These are phyloP conservation scores for Ormyrus labotus DNA, from an alignment of 2,888 invertebrate genomes.

Conservation along the genomic window DNA sequence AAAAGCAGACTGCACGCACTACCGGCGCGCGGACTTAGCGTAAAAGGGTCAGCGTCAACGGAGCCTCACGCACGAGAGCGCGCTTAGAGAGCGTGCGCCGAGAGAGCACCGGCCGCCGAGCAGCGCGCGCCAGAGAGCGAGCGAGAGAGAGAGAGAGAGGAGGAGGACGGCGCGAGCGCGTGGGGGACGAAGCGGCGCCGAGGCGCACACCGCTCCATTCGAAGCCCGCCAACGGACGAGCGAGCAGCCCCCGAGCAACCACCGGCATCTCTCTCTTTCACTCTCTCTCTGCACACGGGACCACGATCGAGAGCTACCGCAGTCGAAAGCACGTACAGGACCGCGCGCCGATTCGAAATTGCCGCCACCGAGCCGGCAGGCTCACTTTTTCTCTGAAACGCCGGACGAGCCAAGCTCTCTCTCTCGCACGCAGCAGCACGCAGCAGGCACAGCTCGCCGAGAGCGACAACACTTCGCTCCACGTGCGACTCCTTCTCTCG, in stretches of 20 bases:
- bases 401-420: not conserved
- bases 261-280: not conserved
- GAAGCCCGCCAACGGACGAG: slow-evolving; percentile 75
- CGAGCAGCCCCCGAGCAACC: slow-evolving; percentile 67
- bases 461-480: no score
- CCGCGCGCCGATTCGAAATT: slow-evolving; percentile 17
- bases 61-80: no score
- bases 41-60: not conserved
- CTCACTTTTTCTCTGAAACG: not conserved
- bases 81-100: not conserved
- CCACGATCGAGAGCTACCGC: slow-evolving; percentile 14
- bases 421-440: not conserved
- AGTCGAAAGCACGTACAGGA: not conserved
- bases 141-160: slow-evolving; percentile 17
- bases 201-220: slow-evolving; percentile 69
- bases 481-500: no score
- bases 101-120: slow-evolving; percentile 40
- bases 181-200: slow-evolving; percentile 69
- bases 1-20: no score
- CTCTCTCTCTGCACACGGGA: not conserved
- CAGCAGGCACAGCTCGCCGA: not conserved
- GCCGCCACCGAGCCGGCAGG: slow-evolving; percentile 1
- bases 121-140: slow-evolving; percentile 46
- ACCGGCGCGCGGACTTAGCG: not conserved
- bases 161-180: slow-evolving; percentile 18